These are phyloP conservation scores for Nomada goodeniana DNA, from an alignment of 2,888 invertebrate species.

Conservation along the genomic window DNA sequence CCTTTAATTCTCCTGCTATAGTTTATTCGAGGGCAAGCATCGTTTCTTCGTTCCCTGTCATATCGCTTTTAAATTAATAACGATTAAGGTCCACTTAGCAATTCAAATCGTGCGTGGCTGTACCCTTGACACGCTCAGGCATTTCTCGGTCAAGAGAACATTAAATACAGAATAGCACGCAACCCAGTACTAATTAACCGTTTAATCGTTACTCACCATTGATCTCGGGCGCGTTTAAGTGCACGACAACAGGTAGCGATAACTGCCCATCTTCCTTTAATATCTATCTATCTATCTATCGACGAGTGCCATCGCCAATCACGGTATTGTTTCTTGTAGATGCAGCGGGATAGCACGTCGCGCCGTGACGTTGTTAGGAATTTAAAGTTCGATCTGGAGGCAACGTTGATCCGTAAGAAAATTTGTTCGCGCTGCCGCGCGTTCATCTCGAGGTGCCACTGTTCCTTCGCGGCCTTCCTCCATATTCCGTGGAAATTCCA, in stretches of 20 bases:
- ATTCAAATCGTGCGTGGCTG: slow-evolving; percentile 72
- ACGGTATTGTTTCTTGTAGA: neutral
- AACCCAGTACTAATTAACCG: slow-evolving; percentile 27
- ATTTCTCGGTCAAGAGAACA: slow-evolving; percentile 53
- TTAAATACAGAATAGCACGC: slow-evolving; percentile 31
- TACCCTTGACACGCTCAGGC: slow-evolving; percentile 69
- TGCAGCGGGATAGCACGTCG: no score
- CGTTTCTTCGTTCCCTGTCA: slow-evolving; percentile 34
- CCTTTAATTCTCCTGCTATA: slow-evolving; percentile 25
- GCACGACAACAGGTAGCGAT: slow-evolving; percentile 17
- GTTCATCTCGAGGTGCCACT: slow-evolving; percentile 40
- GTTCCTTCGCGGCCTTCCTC: slow-evolving; percentile 37
- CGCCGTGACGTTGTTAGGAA: neutral
- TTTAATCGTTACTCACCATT: slow-evolving; percentile 45
- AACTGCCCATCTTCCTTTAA: neutral
- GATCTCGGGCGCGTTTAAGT: slow-evolving; percentile 23
- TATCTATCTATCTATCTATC: neutral
- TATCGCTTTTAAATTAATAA: slow-evolving; percentile 73
- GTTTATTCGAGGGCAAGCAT: neutral
- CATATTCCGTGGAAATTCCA: slow-evolving; percentile 52
- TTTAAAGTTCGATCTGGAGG: slow-evolving; percentile 28
- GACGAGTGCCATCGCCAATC: neutral
- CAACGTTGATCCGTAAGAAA: slow-evolving; percentile 40
- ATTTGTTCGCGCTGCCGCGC: slow-evolving; percentile 61
- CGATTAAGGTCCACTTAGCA: slow-evolving; percentile 69